Percentiles rank a stretch among this genome's conserved stretches.
Evolutionary conservation across 1,140 invertebrate species (phyloP).

Genomic region (Drosophila baimaii): DNA sequence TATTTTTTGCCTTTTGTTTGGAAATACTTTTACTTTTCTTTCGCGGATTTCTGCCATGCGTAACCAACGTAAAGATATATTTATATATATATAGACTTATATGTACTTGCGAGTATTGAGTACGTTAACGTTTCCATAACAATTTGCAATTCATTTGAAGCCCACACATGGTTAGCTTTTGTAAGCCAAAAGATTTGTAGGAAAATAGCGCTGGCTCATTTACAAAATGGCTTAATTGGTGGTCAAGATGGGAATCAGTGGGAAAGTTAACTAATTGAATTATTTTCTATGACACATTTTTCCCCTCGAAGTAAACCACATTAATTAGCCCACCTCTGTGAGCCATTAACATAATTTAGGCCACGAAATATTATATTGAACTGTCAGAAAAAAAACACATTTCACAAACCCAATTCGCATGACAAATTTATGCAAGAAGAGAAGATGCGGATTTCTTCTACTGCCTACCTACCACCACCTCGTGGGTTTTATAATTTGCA

Average conservation of each 20-base stretch:
- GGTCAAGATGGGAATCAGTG: conserved; percentile 9
- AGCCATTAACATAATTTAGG: conserved; percentile 14
- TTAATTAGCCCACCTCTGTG: conserved; percentile 7
- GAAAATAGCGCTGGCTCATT: conserved; percentile 26
- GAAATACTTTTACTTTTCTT: conserved; percentile 72
- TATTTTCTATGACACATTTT: not conserved
- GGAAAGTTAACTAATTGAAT: conserved; percentile 14
- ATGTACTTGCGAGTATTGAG: conserved; percentile 37
- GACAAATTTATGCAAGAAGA: conserved; percentile 60
- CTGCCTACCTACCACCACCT: conserved; percentile 1
- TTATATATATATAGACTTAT: conserved; percentile 5
- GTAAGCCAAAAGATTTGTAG: conserved; percentile 12
- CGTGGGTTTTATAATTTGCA: conserved; percentile 46
- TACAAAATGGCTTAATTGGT: conserved; percentile 19
- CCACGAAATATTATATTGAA: conserved; percentile 41
- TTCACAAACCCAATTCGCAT: conserved; percentile 72
- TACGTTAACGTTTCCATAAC: conserved; percentile 47
- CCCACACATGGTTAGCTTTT: conserved; percentile 39
- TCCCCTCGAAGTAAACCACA: not conserved
- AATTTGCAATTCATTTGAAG: conserved; percentile 47
- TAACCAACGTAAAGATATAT: conserved; percentile 46
- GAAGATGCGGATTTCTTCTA: conserved; percentile 29
- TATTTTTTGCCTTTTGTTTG: conserved; percentile 40
- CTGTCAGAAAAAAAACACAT: conserved; percentile 53
- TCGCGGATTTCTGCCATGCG: conserved; percentile 50